Base-by-base conservation (phyloP, 1,140 invertebrate genomes). In the Drosophila novamexicana region DNA sequence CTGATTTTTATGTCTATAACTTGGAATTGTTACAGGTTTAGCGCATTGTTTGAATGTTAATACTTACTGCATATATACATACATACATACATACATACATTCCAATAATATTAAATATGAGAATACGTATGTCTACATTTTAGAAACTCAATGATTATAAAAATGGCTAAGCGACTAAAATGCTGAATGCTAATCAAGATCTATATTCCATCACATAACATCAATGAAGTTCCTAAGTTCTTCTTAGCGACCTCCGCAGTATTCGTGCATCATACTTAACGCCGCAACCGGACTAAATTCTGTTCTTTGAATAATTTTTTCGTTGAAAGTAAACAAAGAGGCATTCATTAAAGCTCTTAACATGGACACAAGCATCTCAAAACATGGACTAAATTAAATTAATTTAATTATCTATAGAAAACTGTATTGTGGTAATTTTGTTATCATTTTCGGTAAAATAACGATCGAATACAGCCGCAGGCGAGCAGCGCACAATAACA, bases 341-440 rank as follows among this genome's bases (percentile, higher is more conserved):
- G 29, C 42, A 58, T 58, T 58, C 56, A 34, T 34, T 54, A 12
- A 53, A 32, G 39, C 62, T 54, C 8, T 12, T 12, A 18, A 32
- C 36, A 44, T 22, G 22, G 0, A 10, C 39, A 16, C 4, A 37
- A 50, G 14, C 22, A 36, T 36, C 37, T 45, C n/a, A 9, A 40
- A 64, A 53, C 34, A 49, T 37, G 29, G 16, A n/a, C 44, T 14
- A 37, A 40, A 69, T 62, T 18, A 50, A 74, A 56, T 70, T 70
- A 75, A 75, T 62, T 69, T 63, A 75, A 75, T 75, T 42, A 57
- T 63, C 29, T 57, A 22, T 45, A 29, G 44, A 63, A 74, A 70
- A 57, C 52, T 32, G 47, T 50, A 29, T 56, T 75, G 57, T 63
- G 63, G 66, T 18, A 68, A 68, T 68, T 40, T 52, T 56, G 66